Evolutionary conservation across 2,113 vertebrate species (phyloP), one percentile per base, ranked within the genome.

Genomic region (Laterallus jamaicensis): DNA sequence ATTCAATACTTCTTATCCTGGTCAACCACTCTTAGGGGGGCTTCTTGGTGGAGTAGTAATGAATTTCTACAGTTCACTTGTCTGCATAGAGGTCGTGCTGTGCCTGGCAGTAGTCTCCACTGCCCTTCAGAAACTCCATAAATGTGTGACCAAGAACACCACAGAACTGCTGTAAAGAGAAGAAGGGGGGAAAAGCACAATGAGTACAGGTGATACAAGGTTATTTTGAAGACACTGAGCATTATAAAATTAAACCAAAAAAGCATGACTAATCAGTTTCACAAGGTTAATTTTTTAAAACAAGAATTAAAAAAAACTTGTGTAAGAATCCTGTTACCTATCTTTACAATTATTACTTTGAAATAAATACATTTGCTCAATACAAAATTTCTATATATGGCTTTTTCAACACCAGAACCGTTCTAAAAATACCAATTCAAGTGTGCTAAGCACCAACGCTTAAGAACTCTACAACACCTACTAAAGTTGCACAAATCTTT

Each of bases 61-160:
- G 96, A 95, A 98, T 98, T 98, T 98, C 96, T 98, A 98, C 98
- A 97, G 98, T 99, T 99, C 99, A 99, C 99, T 99, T 98, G 98
- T 99, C 99, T 99, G 99, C 99, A 99, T 99, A 99, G 96, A 99
- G 98, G 97, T 98, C 99, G 99, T 99, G 99, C 99, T 99, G 99
- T 98, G 99, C 99, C 99, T 99, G 99, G 99, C 99, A 99, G 99
- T 99, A 99, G 98, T 99, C 99, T 98, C 99, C 99, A 99, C 99
- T 99, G 99, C 99, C 99, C 99, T 99, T 99, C 99, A 99, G 99
- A 99, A 99, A 99, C 99, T 99, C 99, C 99, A 99, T 99, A 99
- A 99, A 99, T 99, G 99, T 99, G 99, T 99, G 99, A 99, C 99
- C 99, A 98, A 99, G 99, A 99, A 99, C 99, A 99, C 99, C 99